These are phyloP conservation scores for Mastomys natalensis DNA, from an alignment of 2,113 vertebrate species.

Conservation along the genomic window DNA sequence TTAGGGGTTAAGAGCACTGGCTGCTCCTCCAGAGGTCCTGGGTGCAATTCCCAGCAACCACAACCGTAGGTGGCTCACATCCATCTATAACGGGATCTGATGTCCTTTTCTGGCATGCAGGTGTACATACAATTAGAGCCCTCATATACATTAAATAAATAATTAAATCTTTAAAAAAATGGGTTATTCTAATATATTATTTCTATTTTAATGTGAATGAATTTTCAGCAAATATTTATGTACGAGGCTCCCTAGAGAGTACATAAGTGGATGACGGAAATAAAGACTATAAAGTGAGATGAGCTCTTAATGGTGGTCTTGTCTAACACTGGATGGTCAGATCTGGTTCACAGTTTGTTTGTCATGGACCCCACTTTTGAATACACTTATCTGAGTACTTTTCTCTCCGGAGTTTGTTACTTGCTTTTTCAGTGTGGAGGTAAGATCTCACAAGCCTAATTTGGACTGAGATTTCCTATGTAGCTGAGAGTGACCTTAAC, in stretches of 20 bases:
- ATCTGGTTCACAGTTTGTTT: neutral
- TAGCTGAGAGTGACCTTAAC: neutral
- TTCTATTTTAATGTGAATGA: slow-evolving; percentile 46
- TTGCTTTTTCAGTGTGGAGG: neutral
- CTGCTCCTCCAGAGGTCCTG: no score
- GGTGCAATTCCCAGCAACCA: no score
- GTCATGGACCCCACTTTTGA: neutral
- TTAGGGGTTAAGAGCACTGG: no score
- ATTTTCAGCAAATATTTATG: neutral
- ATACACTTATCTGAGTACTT: neutral
- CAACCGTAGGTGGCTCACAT: no score
- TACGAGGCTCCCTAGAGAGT: neutral
- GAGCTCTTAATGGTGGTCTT: neutral
- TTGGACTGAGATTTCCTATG: neutral
- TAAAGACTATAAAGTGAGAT: neutral
- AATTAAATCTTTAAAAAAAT: neutral
- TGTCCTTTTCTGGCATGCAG: no score
- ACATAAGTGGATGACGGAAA: neutral
- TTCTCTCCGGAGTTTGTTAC: neutral
- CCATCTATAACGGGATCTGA: no score
- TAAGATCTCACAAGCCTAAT: neutral
- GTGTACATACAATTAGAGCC: no score
- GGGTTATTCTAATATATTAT: neutral
- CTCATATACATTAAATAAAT: no score
- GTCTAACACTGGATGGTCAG: neutral